Evolutionary conservation across 2,797 vertebrate species (phyloP).

Genomic region (Chanos chanos): DNA sequence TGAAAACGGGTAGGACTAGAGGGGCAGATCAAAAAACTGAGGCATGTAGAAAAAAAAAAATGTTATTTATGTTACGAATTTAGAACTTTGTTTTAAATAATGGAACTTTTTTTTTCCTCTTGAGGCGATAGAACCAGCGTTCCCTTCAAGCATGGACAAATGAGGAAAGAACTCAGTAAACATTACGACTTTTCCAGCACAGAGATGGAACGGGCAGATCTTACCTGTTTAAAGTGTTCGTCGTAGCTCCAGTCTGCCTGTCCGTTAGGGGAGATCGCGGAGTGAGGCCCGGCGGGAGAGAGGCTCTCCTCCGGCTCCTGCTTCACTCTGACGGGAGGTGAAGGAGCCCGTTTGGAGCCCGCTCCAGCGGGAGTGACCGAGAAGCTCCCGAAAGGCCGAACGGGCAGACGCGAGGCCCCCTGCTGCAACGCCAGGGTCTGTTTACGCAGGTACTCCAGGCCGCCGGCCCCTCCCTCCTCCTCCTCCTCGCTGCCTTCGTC

Average conservation of each 20-base stretch:
- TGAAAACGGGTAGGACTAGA: background rate
- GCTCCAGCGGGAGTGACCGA: slow-evolving; percentile 30
- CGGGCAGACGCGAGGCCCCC: slow-evolving; percentile 54
- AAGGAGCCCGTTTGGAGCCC: slow-evolving; percentile 56
- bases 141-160: too few species aligned
- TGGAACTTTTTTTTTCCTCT: too few species aligned
- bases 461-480: slow-evolving; percentile 56
- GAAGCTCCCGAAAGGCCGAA: slow-evolving; percentile 57
- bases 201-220: slow-evolving; percentile 47
- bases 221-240: slow-evolving; percentile 89
- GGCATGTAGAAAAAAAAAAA: background rate
- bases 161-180: background rate
- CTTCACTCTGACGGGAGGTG: slow-evolving; percentile 69
- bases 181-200: background rate
- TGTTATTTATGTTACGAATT: too few species aligned
- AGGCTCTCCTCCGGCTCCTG: slow-evolving; percentile 79
- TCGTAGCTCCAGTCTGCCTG: slow-evolving; percentile 82
- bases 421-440: slow-evolving; percentile 75
- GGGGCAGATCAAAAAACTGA: background rate
- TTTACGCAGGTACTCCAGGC: slow-evolving; percentile 76
- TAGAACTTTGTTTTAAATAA: too few species aligned
- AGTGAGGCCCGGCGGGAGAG: slow-evolving; percentile 67
- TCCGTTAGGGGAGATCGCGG: slow-evolving; percentile 67
- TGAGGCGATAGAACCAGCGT: too few species aligned
- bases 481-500: slow-evolving; percentile 80